These are phyloP conservation scores for Panulirus ornatus DNA, from an alignment of 1,140 invertebrate species.

Conservation along the genomic window DNA sequence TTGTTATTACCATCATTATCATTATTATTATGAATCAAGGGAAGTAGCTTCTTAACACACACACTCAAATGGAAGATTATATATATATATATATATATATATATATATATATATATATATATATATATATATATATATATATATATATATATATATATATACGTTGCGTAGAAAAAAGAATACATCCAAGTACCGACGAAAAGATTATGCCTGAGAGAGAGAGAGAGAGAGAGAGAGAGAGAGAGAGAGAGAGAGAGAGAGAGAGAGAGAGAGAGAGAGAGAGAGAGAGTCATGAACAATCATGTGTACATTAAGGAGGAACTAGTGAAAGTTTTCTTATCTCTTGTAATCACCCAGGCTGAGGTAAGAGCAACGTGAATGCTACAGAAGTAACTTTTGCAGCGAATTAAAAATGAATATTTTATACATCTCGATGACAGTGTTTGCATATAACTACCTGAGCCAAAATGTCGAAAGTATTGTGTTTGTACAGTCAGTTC, in stretches of 20 bases:
- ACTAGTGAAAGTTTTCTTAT: too few relatives aligned
- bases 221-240: not conserved
- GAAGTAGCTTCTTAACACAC: too few relatives aligned
- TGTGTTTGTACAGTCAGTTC: not conserved
- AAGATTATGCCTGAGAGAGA: not conserved
- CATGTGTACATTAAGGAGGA: too few relatives aligned
- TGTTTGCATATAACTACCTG: not conserved
- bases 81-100: too few relatives aligned
- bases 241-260: constrained; percentile 8
- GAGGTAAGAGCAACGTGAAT: not conserved
- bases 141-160: too few relatives aligned
- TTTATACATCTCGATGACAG: not conserved
- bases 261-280: not conserved
- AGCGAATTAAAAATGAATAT: not conserved
- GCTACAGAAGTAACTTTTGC: not conserved
- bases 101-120: too few relatives aligned
- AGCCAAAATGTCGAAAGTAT: not conserved
- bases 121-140: too few relatives aligned
- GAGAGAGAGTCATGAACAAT: too few relatives aligned
- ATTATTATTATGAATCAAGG: too few relatives aligned
- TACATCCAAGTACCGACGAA: not conserved
- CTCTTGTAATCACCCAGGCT: not conserved
- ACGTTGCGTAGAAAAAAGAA: too few relatives aligned
- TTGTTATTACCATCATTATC: too few relatives aligned
- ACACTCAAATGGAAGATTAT: too few relatives aligned